phyloP scores from a whole-genome alignment of 2,113 vertebrate genomes.

The Cygnus buccinator region DNA sequence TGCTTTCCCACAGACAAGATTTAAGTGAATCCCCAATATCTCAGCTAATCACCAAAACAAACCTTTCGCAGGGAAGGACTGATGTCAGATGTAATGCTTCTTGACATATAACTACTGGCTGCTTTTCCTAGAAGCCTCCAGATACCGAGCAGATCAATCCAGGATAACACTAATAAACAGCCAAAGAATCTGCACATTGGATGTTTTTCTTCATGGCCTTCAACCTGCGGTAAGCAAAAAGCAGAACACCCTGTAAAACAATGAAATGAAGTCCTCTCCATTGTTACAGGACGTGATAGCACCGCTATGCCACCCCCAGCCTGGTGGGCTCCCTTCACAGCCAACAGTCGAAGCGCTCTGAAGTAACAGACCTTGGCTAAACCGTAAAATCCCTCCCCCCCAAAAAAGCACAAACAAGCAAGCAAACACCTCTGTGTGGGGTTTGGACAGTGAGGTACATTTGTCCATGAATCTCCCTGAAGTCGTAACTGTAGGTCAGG shows the following conservation, averaged over 20 bases:
- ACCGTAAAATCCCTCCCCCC: background rate
- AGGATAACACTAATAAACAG: background rate
- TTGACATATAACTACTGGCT: background rate
- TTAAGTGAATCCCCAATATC: background rate
- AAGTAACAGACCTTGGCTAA: background rate
- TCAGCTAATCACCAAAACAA: background rate
- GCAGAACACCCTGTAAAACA: background rate
- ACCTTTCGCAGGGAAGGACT: background rate
- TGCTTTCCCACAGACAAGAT: background rate
- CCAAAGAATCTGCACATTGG: background rate
- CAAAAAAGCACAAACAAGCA: background rate
- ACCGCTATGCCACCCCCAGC: background rate
- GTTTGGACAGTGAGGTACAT: background rate
- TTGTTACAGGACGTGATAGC: background rate
- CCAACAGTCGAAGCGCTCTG: background rate
- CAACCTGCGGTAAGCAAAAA: background rate
- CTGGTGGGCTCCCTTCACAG: background rate
- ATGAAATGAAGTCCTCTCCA: rapidly evolving
- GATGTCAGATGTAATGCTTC: background rate
- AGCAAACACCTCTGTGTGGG: background rate
- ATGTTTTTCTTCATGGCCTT: background rate
- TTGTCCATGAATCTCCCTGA: background rate
- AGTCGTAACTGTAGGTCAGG: background rate
- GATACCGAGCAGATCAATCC: background rate
- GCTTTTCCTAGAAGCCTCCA: background rate